Percentiles rank a stretch among this genome's conserved stretches.
Evolutionary conservation across 2,888 invertebrate genomes (phyloP).

Genomic region (Phoronis australis): DNA sequence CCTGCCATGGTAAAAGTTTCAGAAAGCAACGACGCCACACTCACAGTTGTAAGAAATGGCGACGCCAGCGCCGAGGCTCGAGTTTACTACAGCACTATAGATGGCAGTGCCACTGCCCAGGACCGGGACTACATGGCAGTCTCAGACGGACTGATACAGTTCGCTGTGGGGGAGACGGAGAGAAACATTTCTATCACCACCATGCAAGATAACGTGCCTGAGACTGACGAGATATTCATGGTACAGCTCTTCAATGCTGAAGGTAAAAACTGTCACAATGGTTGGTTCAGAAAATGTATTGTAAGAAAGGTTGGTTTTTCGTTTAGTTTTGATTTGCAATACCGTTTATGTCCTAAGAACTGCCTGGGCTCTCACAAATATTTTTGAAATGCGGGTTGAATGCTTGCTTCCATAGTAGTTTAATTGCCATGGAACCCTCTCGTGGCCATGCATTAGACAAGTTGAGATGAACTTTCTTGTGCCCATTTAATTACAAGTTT

Average conservation of each 20-base stretch:
- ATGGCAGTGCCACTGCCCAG: constrained; percentile 30
- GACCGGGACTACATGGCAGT: constrained; percentile 29
- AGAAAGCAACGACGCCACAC: constrained; percentile 13
- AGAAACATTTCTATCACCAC: constrained; percentile 26
- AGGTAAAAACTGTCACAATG: too few relatives aligned
- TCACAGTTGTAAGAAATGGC: constrained; percentile 36
- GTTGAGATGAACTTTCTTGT: too few relatives aligned
- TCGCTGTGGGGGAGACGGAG: constrained; percentile 30
- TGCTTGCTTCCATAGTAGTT: too few relatives aligned
- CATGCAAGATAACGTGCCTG: constrained; percentile 36
- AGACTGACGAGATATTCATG: constrained; percentile 40
- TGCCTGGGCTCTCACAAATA: too few relatives aligned
- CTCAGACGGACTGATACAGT: constrained; percentile 21
- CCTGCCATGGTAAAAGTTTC: not conserved
- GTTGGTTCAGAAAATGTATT: too few relatives aligned
- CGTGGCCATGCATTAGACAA: too few relatives aligned
- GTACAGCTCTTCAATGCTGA: constrained; percentile 40
- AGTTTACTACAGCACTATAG: constrained; percentile 36
- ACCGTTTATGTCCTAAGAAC: too few relatives aligned
- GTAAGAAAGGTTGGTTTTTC: too few relatives aligned
- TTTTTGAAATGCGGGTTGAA: too few relatives aligned
- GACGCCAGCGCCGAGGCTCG: constrained; percentile 16
- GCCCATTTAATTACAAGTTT: too few relatives aligned
- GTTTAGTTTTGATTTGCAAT: too few relatives aligned
- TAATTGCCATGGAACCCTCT: too few relatives aligned